Base-by-base conservation (phyloP, 2,797 vertebrate species). In the Enteromius paludinosus region DNA sequence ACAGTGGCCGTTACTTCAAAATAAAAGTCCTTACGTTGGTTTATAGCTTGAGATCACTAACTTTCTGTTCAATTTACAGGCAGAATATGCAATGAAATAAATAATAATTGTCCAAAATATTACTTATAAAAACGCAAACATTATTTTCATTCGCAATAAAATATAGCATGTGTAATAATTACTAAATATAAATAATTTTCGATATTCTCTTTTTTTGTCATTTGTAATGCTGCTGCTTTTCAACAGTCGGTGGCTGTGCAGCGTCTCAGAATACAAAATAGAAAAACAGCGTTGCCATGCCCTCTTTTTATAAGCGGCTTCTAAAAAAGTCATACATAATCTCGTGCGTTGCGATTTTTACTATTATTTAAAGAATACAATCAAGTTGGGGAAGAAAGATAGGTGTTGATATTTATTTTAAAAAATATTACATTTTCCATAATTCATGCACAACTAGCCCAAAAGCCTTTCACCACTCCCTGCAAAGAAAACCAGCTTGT, bases 11-110 rank as follows among this genome's bases (percentile, higher is more conserved):
- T 25, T 56, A 28, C 49, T 79, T 86, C 54, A 86, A 79, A 86
- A 76, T 86, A 83, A 85, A 85, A 69, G 80, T 78, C 74, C 18
- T 20, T 0, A 17, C 2, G 1, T n/a, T 20, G 1, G 28, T 75
- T 59, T 35, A 14, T 23, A 62, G 15, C 14, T 70, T 3, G 56
- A 35, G 4, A 30, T 49, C 43, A 1, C 12, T 38, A n/a, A n/a
- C n/a, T n/a, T n/a, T n/a, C 17, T 59, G 15, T 61, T 70, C 12
- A 17, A 0, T 45, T 79, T 45, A 54, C 20, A 64, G 6, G 17
- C 3, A 38, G 2, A 9, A 69, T 4, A 25, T 0, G 23, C 33
- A 38, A 38, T n/a, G 25, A 12, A 17, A 12, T 3, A 0, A 35
- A 15, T 15, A 65, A 41, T 41, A 18, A 14, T 8, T 66, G 3